Conservation (phyloP, 2,888 invertebrate species). For the Gastrophysa polygoni region DNA sequence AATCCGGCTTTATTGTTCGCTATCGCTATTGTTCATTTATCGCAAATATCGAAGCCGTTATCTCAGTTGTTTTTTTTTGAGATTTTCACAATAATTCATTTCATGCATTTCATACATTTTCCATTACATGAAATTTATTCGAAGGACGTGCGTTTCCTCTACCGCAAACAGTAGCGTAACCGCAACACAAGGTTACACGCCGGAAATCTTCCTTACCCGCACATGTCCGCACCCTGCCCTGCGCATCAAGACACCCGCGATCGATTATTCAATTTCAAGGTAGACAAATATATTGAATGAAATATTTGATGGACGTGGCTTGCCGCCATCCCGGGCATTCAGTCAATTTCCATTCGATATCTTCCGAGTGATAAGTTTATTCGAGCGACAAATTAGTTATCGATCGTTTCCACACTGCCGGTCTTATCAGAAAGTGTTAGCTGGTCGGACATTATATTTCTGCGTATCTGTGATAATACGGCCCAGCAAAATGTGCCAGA, state of each 20-base stretch:
- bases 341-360: slow-evolving; percentile 11
- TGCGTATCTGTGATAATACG: neutral
- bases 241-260: slow-evolving; percentile 6
- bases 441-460: neutral
- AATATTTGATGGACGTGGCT: slow-evolving; percentile 23
- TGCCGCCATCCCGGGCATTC: neutral
- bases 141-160: too few relatives aligned
- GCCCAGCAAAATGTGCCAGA: slow-evolving; percentile 19
- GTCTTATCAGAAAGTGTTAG: neutral
- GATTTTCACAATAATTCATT: too few relatives aligned
- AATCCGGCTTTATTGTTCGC: too few relatives aligned
- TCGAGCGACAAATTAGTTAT: slow-evolving; percentile 18
- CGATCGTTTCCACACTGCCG: slow-evolving; percentile 18
- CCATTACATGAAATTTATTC: too few relatives aligned
- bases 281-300: slow-evolving; percentile 23
- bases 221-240: neutral
- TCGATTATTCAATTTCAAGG: slow-evolving; percentile 33
- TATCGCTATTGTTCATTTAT: too few relatives aligned
- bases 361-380: neutral
- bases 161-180: too few relatives aligned
- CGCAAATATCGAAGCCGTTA: too few relatives aligned
- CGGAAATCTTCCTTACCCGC: neutral
- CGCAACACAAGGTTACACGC: neutral
- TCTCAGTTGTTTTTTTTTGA: too few relatives aligned
- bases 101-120: too few relatives aligned